Evolutionary conservation across 2,888 invertebrate species (phyloP).

Genomic region (Agrypnus murinus): DNA sequence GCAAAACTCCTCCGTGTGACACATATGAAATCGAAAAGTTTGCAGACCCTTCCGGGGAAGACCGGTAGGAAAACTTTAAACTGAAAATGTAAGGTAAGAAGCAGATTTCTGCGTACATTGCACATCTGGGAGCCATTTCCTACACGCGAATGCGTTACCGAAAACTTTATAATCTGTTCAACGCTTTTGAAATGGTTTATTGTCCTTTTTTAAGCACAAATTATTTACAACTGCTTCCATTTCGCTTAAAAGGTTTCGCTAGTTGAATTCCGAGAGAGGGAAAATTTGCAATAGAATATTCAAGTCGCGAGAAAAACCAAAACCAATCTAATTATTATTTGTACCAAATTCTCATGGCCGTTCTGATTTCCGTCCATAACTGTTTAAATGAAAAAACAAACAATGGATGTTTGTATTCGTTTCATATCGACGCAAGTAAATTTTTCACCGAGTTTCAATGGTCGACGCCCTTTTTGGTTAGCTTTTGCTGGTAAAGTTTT

Average conservation of each 20-base stretch:
- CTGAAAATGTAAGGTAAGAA: conserved; percentile 48
- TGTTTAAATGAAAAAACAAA: conserved; percentile 51
- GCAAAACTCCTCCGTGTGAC: conserved; percentile 37
- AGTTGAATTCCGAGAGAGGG: conserved; percentile 34
- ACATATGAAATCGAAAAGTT: conserved; percentile 47
- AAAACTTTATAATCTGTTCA: conserved; percentile 53
- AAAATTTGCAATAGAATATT: conserved; percentile 52
- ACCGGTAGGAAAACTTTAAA: conserved; percentile 43
- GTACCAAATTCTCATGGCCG: conserved; percentile 51
- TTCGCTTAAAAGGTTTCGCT: conserved; percentile 3
- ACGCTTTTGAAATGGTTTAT: conserved; percentile 49
- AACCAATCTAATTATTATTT: conserved; percentile 54
- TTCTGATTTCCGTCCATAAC: conserved; percentile 51
- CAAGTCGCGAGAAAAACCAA: conserved; percentile 55
- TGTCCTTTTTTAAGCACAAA: conserved; percentile 44
- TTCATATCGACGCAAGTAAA: conserved; percentile 25
- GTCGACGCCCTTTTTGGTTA: conserved; percentile 12
- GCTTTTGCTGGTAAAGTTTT: background rate
- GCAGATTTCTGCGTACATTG: conserved; percentile 50
- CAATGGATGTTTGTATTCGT: conserved; percentile 44
- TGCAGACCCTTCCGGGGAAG: conserved; percentile 35
- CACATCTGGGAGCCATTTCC: conserved; percentile 50
- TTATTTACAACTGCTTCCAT: conserved; percentile 41
- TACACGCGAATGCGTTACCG: conserved; percentile 51
- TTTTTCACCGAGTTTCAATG: conserved; percentile 10